Evolutionary conservation across 2,113 vertebrate species (phyloP).

Genomic region (western clawed frog (Xenopus tropicalis)): DNA sequence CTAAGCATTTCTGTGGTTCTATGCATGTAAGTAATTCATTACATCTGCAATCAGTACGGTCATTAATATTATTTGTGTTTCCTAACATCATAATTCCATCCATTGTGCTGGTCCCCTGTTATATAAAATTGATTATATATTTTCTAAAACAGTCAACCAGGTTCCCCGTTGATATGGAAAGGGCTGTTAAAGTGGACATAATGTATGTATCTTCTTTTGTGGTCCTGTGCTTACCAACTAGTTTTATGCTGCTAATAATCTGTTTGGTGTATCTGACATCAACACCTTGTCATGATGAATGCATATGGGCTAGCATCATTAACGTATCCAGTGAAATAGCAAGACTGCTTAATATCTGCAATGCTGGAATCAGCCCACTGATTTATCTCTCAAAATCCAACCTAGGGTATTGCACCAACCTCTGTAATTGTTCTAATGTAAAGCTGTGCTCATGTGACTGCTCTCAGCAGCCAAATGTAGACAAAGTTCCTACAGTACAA

Average conservation of each 20-base stretch:
- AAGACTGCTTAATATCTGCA: conserved; percentile 18
- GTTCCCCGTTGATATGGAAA: conserved; percentile 17
- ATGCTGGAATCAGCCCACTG: conserved; percentile 24
- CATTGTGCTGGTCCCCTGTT: conserved; percentile 6
- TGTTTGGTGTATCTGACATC: conserved; percentile 21
- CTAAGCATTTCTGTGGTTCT: conserved; percentile 29
- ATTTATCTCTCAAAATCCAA: conserved; percentile 21
- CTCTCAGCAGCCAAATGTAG: conserved; percentile 6
- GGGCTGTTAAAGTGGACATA: conserved; percentile 25
- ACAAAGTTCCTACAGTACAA: conserved; percentile 9
- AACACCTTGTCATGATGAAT: conserved; percentile 17
- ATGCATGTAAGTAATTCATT: conserved; percentile 25
- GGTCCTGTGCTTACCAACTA: conserved; percentile 7
- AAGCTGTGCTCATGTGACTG: conserved; percentile 18
- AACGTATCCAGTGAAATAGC: conserved; percentile 12
- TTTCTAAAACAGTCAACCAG: conserved; percentile 1
- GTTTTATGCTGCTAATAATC: conserved; percentile 6
- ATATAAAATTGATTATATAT: conserved; percentile 9
- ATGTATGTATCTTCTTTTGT: conserved; percentile 18
- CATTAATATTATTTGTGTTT: conserved; percentile 10
- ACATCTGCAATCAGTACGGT: neutral
- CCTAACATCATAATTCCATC: conserved; percentile 31
- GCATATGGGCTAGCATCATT: conserved; percentile 17
- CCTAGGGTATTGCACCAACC: neutral
- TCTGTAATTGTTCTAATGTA: conserved; percentile 21